Conservation (phyloP, 1,140 invertebrate species). For the Panulirus ornatus region DNA sequence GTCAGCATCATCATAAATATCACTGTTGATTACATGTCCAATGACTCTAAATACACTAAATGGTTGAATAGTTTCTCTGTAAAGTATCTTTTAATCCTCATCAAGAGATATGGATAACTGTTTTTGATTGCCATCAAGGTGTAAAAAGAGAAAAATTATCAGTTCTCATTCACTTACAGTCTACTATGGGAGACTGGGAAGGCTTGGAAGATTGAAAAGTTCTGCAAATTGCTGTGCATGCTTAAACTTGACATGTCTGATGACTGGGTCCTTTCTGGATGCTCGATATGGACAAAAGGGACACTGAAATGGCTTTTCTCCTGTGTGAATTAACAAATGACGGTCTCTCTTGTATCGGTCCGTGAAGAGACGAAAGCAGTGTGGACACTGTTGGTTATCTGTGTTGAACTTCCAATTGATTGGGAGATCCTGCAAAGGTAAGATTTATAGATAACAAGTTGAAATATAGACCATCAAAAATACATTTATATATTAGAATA, state of each 20-base stretch:
- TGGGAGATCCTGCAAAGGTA: slow-evolving; percentile 2
- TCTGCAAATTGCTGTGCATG: slow-evolving; percentile 51
- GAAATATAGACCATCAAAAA: no score
- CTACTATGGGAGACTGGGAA: not conserved
- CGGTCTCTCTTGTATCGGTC: slow-evolving; percentile 58
- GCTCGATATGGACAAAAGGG: slow-evolving; percentile 50
- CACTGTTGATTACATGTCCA: no score
- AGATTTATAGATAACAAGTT: not conserved
- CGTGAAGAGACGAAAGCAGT: slow-evolving; percentile 45
- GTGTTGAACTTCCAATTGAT: slow-evolving; percentile 23
- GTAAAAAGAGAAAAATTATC: no score
- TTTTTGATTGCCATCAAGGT: no score
- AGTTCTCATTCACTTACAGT: no score
- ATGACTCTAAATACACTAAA: no score
- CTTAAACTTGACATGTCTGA: slow-evolving; percentile 47
- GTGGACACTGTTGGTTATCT: slow-evolving; percentile 47
- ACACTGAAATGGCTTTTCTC: slow-evolving; percentile 56
- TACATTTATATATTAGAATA: no score
- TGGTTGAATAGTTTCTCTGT: no score
- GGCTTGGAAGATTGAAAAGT: slow-evolving; percentile 6
- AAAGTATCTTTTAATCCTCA: no score
- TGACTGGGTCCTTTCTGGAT: slow-evolving; percentile 42
- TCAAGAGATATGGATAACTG: no score
- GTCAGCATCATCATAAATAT: no score
- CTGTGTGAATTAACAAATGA: slow-evolving; percentile 50